Conservation (phyloP, 2,797 vertebrate species). For the Gymnodraco acuticeps region DNA sequence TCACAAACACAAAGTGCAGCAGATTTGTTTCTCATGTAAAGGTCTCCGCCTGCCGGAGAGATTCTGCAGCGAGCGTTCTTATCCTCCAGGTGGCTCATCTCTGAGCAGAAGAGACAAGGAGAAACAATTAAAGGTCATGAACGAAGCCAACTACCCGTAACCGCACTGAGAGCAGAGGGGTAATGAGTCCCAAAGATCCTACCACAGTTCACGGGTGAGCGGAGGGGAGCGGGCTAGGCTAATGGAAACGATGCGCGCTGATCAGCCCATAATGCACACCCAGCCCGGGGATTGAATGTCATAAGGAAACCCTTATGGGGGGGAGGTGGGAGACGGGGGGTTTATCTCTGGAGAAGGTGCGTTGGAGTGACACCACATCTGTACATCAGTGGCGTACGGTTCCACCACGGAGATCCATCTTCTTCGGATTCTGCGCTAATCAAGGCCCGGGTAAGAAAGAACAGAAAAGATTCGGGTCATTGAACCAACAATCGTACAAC, state of each 20-base stretch:
- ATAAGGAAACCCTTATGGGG: conserved; percentile 67
- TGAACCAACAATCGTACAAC: conserved; percentile 75
- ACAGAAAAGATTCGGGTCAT: conserved; percentile 58
- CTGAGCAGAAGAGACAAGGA: conserved; percentile 64
- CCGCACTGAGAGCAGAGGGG: conserved; percentile 54
- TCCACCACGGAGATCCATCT: conserved; percentile 63
- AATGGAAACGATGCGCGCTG: conserved; percentile 81
- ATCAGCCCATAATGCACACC: conserved; percentile 76
- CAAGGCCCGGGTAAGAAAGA: conserved; percentile 61
- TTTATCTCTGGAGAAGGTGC: conserved; percentile 58
- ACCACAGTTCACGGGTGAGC: conserved; percentile 77
- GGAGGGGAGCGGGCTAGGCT: conserved; percentile 59
- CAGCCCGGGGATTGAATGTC: conserved; percentile 74
- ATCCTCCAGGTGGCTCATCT: conserved; percentile 33
- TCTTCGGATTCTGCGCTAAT: conserved; percentile 73
- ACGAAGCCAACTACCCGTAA: conserved; percentile 72
- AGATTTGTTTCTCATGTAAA: conserved; percentile 36
- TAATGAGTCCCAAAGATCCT: conserved; percentile 76
- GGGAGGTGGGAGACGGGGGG: conserved; percentile 26
- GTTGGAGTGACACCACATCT: conserved; percentile 78
- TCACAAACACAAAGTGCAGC: background rate
- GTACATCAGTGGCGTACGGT: conserved; percentile 66
- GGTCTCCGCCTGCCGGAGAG: conserved; percentile 71
- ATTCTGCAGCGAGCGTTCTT: conserved; percentile 10
- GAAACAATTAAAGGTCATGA: conserved; percentile 75